These are phyloP conservation scores for Dendrocopos noguchii DNA, from an alignment of 2,113 vertebrate genomes.

Conservation along the genomic window DNA sequence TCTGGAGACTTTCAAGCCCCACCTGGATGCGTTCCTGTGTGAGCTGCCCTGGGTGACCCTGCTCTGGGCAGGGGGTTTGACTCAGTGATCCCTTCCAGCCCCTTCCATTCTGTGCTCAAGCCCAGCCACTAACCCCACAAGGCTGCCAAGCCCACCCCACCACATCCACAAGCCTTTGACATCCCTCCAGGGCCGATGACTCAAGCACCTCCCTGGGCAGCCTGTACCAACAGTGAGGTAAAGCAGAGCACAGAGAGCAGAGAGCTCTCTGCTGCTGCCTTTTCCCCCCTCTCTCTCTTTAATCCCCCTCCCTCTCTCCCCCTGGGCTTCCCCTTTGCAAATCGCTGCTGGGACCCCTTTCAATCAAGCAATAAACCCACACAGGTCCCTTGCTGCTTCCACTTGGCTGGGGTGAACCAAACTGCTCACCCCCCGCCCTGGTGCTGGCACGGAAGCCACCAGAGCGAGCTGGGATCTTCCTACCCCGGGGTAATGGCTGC, in stretches of 20 bases:
- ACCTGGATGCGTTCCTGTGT: too few species aligned
- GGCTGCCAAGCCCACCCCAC: too few species aligned
- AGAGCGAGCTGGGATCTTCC: slow-evolving; percentile 20
- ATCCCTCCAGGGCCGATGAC: too few species aligned
- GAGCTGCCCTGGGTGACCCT: too few species aligned
- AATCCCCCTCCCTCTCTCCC: not conserved
- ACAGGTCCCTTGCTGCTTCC: slow-evolving; percentile 29
- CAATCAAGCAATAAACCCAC: slow-evolving; percentile 53
- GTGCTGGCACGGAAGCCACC: not conserved
- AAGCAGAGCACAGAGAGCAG: not conserved
- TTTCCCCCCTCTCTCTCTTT: not conserved
- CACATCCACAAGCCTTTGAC: too few species aligned
- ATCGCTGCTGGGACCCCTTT: slow-evolving; percentile 26
- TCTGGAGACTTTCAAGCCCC: too few species aligned
- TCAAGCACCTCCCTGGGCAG: too few species aligned
- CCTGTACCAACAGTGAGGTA: not conserved
- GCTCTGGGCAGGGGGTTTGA: too few species aligned
- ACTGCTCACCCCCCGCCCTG: not conserved
- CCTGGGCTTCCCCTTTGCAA: not conserved
- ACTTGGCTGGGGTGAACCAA: slow-evolving; percentile 63
- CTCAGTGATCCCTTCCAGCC: too few species aligned
- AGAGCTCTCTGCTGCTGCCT: not conserved
- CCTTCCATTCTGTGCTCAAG: too few species aligned
- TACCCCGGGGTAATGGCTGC: not conserved
- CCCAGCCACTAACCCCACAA: too few species aligned